Percentiles rank a stretch among this genome's conserved stretches.
Evolutionary conservation across 2,113 vertebrate genomes (phyloP).

Genomic region (Varanus komodoensis): DNA sequence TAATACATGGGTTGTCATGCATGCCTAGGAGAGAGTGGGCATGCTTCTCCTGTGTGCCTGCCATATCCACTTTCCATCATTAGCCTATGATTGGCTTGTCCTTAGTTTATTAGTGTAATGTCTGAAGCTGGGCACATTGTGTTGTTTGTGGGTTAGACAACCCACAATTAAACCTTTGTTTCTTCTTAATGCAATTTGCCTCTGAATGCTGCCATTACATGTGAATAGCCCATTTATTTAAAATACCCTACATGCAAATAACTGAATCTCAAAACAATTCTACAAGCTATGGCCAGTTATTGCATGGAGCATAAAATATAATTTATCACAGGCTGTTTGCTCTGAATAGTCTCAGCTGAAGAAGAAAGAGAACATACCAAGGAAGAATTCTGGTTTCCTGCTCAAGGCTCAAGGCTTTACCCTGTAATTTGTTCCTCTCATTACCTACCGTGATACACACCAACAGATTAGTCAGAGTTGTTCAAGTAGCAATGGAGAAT

Average conservation of each 20-base stretch:
- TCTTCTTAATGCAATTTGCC: too few relatives aligned
- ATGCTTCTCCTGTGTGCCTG: too few relatives aligned
- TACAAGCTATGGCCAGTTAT: background rate
- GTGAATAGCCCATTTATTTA: background rate
- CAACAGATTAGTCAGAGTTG: background rate
- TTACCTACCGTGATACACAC: background rate
- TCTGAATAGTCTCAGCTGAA: background rate
- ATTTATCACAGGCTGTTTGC: background rate
- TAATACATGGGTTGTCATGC: too few relatives aligned
- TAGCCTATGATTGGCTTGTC: too few relatives aligned
- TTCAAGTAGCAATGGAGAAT: background rate
- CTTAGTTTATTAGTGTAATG: too few relatives aligned
- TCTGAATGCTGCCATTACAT: background rate
- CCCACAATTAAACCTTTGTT: too few relatives aligned
- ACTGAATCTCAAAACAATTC: background rate
- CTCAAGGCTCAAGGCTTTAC: background rate
- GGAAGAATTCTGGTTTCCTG: background rate
- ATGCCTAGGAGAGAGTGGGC: too few relatives aligned
- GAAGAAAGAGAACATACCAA: background rate
- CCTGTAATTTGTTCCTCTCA: too few relatives aligned
- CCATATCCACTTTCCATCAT: too few relatives aligned
- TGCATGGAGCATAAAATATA: too few relatives aligned
- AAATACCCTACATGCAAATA: background rate
- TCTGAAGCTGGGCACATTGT: too few relatives aligned
- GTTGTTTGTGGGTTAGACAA: too few relatives aligned